Conservation (phyloP, 2,888 invertebrate species). For the Pseudanteris insignis region DNA sequence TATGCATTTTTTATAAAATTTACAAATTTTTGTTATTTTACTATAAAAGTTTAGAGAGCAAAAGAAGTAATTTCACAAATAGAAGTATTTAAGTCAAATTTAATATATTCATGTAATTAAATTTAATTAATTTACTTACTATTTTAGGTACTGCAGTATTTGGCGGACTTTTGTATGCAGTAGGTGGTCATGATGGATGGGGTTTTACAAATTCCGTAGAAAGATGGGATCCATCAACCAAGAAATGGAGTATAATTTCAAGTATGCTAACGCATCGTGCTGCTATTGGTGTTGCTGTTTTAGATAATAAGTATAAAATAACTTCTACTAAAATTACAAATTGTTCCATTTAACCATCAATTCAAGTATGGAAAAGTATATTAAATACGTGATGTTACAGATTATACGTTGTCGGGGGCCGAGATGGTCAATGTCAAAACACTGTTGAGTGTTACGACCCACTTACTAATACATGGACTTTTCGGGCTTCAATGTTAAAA, state of each 20-base stretch:
- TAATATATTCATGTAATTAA: too few species aligned
- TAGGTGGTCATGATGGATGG: conserved; percentile 96
- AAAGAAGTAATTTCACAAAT: too few species aligned
- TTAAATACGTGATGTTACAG: too few species aligned
- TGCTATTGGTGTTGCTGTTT: conserved; percentile 89
- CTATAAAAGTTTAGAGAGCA: too few species aligned
- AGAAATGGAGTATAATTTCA: conserved; percentile 89
- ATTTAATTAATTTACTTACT: background rate
- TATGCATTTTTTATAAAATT: too few species aligned
- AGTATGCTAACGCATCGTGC: conserved; percentile 90
- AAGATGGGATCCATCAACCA: conserved; percentile 88
- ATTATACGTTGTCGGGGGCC: conserved; percentile 90
- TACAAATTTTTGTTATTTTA: too few species aligned
- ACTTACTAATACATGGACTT: conserved; percentile 82
- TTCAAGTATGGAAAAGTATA: too few species aligned
- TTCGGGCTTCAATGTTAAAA: conserved; percentile 87
- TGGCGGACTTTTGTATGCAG: conserved; percentile 88
- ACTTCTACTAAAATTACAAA: too few species aligned
- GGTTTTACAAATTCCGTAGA: conserved; percentile 94
- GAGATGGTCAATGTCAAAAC: conserved; percentile 90
- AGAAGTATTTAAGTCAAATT: too few species aligned
- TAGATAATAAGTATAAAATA: conserved; percentile 72
- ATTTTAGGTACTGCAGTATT: conserved; percentile 75
- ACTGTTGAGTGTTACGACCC: conserved; percentile 86
- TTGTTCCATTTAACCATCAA: too few species aligned